Base-by-base conservation (phyloP, 1,140 invertebrate species). In the Drosophila littoralis region DNA sequence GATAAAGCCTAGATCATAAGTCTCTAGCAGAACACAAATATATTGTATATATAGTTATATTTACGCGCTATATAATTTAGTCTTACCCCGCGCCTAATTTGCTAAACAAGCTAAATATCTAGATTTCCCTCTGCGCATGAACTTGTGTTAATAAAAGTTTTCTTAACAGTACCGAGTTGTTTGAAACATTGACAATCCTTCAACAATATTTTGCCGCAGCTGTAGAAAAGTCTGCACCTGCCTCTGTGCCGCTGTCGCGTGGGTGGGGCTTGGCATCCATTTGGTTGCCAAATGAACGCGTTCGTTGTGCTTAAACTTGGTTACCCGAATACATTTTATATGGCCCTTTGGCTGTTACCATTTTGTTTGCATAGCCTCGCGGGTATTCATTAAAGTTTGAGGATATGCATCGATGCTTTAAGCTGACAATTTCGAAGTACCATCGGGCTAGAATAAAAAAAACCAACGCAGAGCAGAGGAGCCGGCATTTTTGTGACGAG, bases 241-340 rank as follows among this genome's bases (percentile, higher is more conserved):
- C 45, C 48, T 42, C n/a, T 63, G 59, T 33, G 22, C 22, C 22
- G 22, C 22, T 22, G 22, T 22, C 22, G 22, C 22, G 22, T 3
- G 2, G 35, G 42, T 8, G 46, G 22, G 4, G 6, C 0, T 40
- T 32, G 61, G 59, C 28, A 63, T 74, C 51, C 71, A 48, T 67
- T 73, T 33, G 45, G 48, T 51, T 86, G 79, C 83, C 83, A 83
- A 88, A 77, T 88, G 83, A 83, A 79, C 79, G 83, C 69, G 82
- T 74, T 82, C 52, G 48, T 79, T 70, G 75, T 74, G 83, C 45
- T 79, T 79, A 83, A 88, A 86, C 79, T 88, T 83, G 79, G 83
- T 88, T 79, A 83, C 83, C 76, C 79, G 82, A 86, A 88, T 86
- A 83, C 83, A 86, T 86, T 86, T 86, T 86, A 86, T 83, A 79